Evolutionary conservation across 1,140 invertebrate genomes (phyloP).

Genomic region (Venturia canescens): DNA sequence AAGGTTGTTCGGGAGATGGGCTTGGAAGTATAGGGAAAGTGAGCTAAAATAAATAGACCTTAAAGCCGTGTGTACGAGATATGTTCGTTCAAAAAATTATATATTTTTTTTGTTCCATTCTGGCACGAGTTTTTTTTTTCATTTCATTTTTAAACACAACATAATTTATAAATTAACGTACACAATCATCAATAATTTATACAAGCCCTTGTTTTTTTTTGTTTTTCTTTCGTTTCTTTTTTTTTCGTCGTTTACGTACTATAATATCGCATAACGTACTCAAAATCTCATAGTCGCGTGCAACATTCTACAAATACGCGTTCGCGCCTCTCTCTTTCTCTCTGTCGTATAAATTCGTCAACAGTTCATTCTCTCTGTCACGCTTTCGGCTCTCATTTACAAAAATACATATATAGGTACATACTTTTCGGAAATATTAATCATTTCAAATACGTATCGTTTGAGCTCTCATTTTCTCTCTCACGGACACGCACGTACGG

Average conservation of each 20-base stretch:
- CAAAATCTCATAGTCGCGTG: constrained; percentile 20
- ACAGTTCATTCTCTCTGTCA: constrained; percentile 36
- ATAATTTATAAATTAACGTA: constrained; percentile 78
- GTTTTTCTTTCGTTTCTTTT: constrained; percentile 11
- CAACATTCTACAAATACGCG: neutral
- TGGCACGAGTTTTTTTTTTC: constrained; percentile 68
- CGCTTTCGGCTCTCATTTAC: constrained; percentile 35
- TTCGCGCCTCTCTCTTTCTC: neutral
- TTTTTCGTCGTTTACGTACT: constrained; percentile 44
- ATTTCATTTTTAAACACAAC: constrained; percentile 72
- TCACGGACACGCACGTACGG: neutral
- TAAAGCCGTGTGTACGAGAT: constrained; percentile 50
- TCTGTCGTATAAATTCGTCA: constrained; percentile 24
- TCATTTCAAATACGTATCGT: constrained; percentile 36
- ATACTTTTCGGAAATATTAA: constrained; percentile 41
- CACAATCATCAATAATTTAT: constrained; percentile 76
- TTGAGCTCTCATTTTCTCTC: constrained; percentile 46
- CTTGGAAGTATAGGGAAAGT: constrained; percentile 29
- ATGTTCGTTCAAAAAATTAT: constrained; percentile 75
- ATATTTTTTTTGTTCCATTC: constrained; percentile 73
- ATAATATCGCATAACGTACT: constrained; percentile 52
- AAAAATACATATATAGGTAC: constrained; percentile 45
- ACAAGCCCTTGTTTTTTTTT: constrained; percentile 58
- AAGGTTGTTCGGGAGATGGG: neutral
- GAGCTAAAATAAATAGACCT: constrained; percentile 53